phyloP scores from a whole-genome alignment of 2,888 invertebrate genomes.

The Empis livida region DNA sequence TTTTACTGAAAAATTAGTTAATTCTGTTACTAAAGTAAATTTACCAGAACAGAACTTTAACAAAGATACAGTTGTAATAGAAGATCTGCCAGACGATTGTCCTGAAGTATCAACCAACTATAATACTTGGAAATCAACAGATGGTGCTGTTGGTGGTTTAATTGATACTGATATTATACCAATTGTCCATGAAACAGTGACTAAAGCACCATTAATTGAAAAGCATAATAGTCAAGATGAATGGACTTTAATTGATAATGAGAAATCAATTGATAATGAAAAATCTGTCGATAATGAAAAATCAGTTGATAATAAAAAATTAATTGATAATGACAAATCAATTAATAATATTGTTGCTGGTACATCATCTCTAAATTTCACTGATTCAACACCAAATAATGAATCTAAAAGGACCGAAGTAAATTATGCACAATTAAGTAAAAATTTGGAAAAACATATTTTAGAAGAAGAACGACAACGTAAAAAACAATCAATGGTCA shows the following conservation, averaged over 20 bases:
- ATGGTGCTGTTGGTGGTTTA: not conserved
- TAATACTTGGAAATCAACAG: not conserved
- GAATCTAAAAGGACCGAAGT: not conserved
- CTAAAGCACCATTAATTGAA: not conserved
- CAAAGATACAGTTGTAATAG: not conserved
- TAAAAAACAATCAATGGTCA: no score
- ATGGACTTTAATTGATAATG: slow-evolving; percentile 28
- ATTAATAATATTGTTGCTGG: not conserved
- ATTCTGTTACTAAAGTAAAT: no score
- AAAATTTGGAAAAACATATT: slow-evolving; percentile 23
- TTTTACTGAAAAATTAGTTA: no score
- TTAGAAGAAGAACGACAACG: slow-evolving; percentile 14
- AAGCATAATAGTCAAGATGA: slow-evolving; percentile 13
- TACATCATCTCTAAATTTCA: not conserved
- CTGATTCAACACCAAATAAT: not conserved
- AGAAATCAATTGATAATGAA: slow-evolving; percentile 7
- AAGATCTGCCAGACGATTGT: not conserved
- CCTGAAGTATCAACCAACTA: not conserved
- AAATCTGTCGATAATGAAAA: slow-evolving; percentile 20
- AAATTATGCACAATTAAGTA: slow-evolving; percentile 21
- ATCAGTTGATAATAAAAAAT: slow-evolving; percentile 8
- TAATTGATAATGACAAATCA: slow-evolving; percentile 20
- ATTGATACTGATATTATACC: no score
- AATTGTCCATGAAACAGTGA: no score
- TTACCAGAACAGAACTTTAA: no score